Base-by-base conservation (phyloP, 2,797 vertebrate genomes). In the Tangara arthus region DNA sequence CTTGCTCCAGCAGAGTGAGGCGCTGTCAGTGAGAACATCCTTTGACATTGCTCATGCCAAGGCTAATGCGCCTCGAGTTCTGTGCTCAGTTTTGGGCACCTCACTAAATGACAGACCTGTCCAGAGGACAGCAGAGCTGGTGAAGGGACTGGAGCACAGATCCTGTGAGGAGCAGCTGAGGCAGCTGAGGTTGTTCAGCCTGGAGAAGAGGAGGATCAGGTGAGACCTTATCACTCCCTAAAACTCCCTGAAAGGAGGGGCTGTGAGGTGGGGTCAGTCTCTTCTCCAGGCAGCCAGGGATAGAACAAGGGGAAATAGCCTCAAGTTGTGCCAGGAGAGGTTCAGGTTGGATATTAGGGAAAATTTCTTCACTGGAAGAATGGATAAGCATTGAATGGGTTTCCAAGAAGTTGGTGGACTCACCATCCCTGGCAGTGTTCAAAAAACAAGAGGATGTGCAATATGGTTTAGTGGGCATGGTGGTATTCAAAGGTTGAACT, bases 201-300 rank as follows among this genome's bases (percentile, higher is more conserved):
- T 14, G 42, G 4, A 50, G 50, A 42, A 28, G 11, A 49, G 32
- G 32, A 87, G 32, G 57, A 13, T 79, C 22, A n/a, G 46, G 28
- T 0, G 8, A 39, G 28, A 39, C 19, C 6, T 39, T 9, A 3
- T 8, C 0, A 0, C 21, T 41, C 42, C 19, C 35, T 35, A 11
- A 19, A 32, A 1, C 8, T 12, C 14, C 49, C 35, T 28, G 32
- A 20, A 49, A 35, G 21, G 41, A 47, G 8, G 7, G 2, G 13
- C 1, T 24, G 8, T 2, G 7, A 35, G 26, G 26, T 26, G 49
- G 22, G 17, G 1, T 35, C 4, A 6, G 22, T 2, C 32, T 37
- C 57, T 37, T n/a, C 57, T 44, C 12, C 42, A 50, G 32, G 35
- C 11, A 72, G 19, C 15, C 41, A 30, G 35, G 26, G 26, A 17